phyloP scores from a whole-genome alignment of 2,797 vertebrate genomes.

The Distichodus sexfasciatus region DNA sequence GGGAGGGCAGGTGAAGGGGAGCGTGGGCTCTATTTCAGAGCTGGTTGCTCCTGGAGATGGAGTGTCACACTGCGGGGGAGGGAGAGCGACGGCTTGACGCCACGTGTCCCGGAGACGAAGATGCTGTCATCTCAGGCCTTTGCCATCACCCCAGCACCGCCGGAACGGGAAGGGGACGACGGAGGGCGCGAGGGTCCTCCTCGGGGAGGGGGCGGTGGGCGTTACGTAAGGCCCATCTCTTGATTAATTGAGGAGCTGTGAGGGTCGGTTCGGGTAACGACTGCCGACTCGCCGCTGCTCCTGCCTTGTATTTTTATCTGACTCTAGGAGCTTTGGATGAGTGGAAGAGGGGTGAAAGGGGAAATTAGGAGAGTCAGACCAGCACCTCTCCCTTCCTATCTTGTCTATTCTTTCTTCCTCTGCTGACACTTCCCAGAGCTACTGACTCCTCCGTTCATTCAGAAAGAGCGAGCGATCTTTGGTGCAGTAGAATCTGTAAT shows the following conservation, averaged over 20 bases:
- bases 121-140: too few relatives aligned
- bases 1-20: neutral
- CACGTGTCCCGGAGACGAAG: neutral
- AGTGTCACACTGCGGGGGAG: conserved; percentile 23
- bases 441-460: too few relatives aligned
- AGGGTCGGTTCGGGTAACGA: conserved; percentile 11
- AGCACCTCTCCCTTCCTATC: neutral
- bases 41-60: conserved; percentile 38
- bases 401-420: neutral
- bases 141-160: too few relatives aligned
- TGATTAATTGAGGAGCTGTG: conserved; percentile 33
- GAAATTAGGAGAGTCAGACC: too few relatives aligned
- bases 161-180: too few relatives aligned
- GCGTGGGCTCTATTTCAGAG: conserved; percentile 36
- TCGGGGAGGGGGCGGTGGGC: neutral
- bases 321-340: too few relatives aligned
- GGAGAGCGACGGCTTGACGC: conserved; percentile 11
- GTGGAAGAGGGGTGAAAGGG: too few relatives aligned
- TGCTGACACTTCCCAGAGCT: neutral
- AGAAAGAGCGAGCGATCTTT: too few relatives aligned
- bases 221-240: conserved; percentile 13
- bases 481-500: too few relatives aligned
- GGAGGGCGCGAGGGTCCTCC: too few relatives aligned
- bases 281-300: conserved; percentile 8
- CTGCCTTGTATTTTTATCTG: conserved; percentile 29